Conservation (phyloP, 35 echinoderm and acorn worm species). For the Holothuria glaberrima region DNA sequence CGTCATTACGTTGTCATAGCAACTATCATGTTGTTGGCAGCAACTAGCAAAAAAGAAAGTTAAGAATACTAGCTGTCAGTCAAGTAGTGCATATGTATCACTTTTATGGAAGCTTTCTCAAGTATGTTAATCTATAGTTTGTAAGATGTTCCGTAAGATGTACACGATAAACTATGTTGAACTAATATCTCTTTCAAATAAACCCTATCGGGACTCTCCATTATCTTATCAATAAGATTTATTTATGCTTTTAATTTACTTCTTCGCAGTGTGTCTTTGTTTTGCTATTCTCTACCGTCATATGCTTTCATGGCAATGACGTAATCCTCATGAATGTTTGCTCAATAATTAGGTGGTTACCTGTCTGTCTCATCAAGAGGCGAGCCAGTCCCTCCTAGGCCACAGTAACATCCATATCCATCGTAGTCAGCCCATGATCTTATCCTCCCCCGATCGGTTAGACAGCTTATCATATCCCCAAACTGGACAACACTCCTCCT, state of each 20-base stretch:
- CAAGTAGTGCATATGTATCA: no score
- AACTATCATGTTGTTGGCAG: conserved; percentile 72
- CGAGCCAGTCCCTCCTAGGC: conserved; percentile 70
- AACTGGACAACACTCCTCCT: conserved; percentile 70
- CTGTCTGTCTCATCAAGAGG: conserved; percentile 79
- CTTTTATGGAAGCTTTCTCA: no score
- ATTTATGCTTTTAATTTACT: no score
- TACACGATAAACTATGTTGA: no score
- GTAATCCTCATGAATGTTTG: background rate
- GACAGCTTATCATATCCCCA: conserved; percentile 83
- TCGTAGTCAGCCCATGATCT: conserved; percentile 73
- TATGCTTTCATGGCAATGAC: background rate
- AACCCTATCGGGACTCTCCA: no score
- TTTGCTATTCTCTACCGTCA: no score
- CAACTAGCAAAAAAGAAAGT: conserved; percentile 65
- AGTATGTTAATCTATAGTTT: no score
- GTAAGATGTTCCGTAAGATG: no score
- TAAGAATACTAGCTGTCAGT: no score
- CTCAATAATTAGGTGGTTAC: conserved; percentile 19
- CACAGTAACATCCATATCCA: conserved; percentile 89
- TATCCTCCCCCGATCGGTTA: conserved; percentile 55
- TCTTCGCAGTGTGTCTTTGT: no score
- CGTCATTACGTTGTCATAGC: conserved; percentile 64
- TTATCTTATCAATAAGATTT: no score
- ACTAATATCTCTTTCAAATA: no score